Evolutionary conservation across 2,888 invertebrate genomes (phyloP).

Genomic region (Iphiclides podalirius): DNA sequence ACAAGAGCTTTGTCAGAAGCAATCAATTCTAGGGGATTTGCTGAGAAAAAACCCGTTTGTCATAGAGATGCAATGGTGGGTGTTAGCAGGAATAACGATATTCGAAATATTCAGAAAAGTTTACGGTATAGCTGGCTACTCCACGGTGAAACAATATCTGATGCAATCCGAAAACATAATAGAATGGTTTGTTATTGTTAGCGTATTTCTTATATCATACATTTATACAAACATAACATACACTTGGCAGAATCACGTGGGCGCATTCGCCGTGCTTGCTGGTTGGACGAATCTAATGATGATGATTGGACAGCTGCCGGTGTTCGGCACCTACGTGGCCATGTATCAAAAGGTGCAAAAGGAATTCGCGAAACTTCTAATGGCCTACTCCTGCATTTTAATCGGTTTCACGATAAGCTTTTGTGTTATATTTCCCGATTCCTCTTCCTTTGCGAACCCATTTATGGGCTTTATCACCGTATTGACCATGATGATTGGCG

Average conservation of each 20-base stretch:
- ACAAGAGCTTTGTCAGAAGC: conserved; percentile 87
- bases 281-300: conserved; percentile 95
- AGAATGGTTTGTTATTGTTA: conserved; percentile 92
- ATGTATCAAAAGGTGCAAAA: conserved; percentile 94
- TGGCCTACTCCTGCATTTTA: conserved; percentile 91
- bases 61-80: conserved; percentile 92
- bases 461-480: conserved; percentile 92
- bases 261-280: conserved; percentile 90
- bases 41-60: conserved; percentile 86
- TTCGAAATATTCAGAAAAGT: conserved; percentile 90
- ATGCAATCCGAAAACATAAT: conserved; percentile 92
- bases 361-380: conserved; percentile 91
- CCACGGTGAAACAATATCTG: conserved; percentile 89
- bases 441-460: conserved; percentile 90
- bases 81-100: conserved; percentile 87
- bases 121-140: conserved; percentile 90
- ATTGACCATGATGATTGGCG: conserved; percentile 94
- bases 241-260: conserved; percentile 92
- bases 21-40: conserved; percentile 88
- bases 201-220: conserved; percentile 91
- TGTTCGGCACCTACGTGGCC: conserved; percentile 93
- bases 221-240: conserved; percentile 87
- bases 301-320: conserved; percentile 93
- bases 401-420: conserved; percentile 94
- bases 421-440: conserved; percentile 92